Evolutionary conservation across 2,797 vertebrate genomes (phyloP), one percentile per base, ranked within the genome.

Genomic region (Philypnodon macrostomus): DNA sequence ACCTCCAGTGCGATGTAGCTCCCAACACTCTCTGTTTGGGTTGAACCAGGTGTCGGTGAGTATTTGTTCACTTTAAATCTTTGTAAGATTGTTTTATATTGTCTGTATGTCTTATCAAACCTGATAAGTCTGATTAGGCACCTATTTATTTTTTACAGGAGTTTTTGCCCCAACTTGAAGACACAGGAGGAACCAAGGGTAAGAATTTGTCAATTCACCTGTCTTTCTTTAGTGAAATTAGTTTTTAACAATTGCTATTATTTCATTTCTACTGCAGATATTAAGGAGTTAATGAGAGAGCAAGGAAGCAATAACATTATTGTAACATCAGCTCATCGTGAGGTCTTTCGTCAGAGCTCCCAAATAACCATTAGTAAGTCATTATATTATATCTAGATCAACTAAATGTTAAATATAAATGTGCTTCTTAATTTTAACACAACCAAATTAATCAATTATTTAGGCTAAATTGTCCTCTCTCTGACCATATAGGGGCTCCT

Each of bases 1-100:
- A 0, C 94, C 94, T 7, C 94, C 94, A 0, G 94, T 95, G 4
- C 91, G 94, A 57, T 95, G 94, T 71, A 95, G 94, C 78, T 95
- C 94, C 37, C 94, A 95, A 81, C 94, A 95, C 73, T 94, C 94
- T 0, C 84, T 95, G 50, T 95, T 92, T 70, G 94, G 94, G 46
- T 85, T 95, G 63, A 95, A 95, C 73, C 93, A 95, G 72, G 93
- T 95, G 57, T 94, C 93, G 82, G 94, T 95, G 71, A 92, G 93
- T 30, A 57, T 60, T 53, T 19, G 2, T 5, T 9, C 47, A 34
- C 40, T 61, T 57, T 23, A 7, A 23, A 13, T 24, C 29, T 9
- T 2, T 19, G 11, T 38, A 30, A 8, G n/a, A n/a, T n/a, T n/a
- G n/a, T n/a, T n/a, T 9, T 37, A 1, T 37, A 1, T 36, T 18